phyloP scores from a whole-genome alignment of 2,113 vertebrate genomes.

The Pomatostomus ruficeps region DNA sequence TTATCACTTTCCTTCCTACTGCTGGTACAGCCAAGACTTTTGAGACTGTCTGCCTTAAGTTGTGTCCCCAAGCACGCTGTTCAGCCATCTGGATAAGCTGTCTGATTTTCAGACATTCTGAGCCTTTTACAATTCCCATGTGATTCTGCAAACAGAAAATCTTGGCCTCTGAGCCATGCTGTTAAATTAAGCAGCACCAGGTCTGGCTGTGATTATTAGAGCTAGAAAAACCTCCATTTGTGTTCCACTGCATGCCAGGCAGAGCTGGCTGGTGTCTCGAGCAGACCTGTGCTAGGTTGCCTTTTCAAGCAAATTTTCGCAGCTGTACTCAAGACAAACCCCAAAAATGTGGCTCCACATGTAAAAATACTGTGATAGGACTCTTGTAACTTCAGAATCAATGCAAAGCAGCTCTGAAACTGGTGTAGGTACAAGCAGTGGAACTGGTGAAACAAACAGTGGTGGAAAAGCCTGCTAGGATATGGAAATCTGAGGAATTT shows the following conservation, averaged over 20 bases:
- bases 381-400: not conserved
- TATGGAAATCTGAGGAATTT: not conserved
- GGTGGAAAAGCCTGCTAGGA: not conserved
- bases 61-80: not conserved
- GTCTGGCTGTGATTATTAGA: slow-evolving; percentile 37
- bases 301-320: not conserved
- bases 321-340: not conserved
- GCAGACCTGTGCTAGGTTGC: slow-evolving; percentile 9
- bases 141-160: slow-evolving; percentile 41
- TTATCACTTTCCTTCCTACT: not conserved
- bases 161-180: slow-evolving; percentile 9
- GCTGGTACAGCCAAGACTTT: not conserved
- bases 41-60: not conserved
- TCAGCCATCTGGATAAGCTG: slow-evolving; percentile 43
- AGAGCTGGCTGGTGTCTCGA: not conserved
- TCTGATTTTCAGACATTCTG: slow-evolving; percentile 51
- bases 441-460: not conserved
- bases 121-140: slow-evolving; percentile 47
- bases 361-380: not conserved
- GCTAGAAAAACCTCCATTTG: slow-evolving; percentile 36
- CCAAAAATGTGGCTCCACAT: not conserved
- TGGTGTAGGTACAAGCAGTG: not conserved
- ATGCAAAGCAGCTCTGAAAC: not conserved
- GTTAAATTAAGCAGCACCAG: slow-evolving; percentile 46
- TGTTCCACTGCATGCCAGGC: slow-evolving; percentile 2